Evolutionary conservation across 2,797 vertebrate species (phyloP).

Genomic region (Argentina silus): DNA sequence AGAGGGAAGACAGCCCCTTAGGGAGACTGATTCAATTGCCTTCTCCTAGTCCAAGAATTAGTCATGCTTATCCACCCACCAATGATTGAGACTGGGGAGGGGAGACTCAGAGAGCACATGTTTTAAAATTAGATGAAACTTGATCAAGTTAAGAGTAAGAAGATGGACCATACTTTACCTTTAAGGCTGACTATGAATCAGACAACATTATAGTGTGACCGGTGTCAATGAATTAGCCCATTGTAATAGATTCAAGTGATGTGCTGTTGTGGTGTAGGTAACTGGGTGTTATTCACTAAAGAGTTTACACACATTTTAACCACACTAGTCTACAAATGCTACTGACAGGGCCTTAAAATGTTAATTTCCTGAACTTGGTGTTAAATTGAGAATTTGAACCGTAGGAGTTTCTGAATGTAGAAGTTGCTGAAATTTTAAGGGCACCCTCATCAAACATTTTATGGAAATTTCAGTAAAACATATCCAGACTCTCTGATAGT

Average conservation of each 20-base stretch:
- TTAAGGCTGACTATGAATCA: neutral
- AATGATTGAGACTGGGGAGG: constrained; percentile 2
- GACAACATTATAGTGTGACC: neutral
- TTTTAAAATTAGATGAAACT: neutral
- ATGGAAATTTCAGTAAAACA: constrained; percentile 26
- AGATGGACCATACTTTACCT: neutral
- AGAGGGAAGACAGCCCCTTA: constrained; percentile 1
- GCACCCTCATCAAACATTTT: constrained; percentile 40
- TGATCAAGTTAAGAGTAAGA: neutral
- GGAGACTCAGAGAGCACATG: neutral
- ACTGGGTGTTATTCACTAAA: no score
- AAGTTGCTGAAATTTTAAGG: constrained; percentile 10
- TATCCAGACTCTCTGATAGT: constrained; percentile 22
- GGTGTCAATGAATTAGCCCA: no score
- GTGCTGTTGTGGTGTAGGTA: no score
- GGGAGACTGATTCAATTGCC: constrained; percentile 30
- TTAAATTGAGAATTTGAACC: neutral
- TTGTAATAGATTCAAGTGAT: no score
- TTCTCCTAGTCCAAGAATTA: constrained; percentile 24
- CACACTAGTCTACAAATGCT: neutral
- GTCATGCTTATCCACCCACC: constrained; percentile 23
- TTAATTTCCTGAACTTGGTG: neutral
- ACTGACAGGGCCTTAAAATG: neutral
- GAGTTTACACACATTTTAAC: no score
- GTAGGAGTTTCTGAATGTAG: neutral